Evolutionary conservation across 2,113 vertebrate species (phyloP).

Genomic region (Python bivittatus): DNA sequence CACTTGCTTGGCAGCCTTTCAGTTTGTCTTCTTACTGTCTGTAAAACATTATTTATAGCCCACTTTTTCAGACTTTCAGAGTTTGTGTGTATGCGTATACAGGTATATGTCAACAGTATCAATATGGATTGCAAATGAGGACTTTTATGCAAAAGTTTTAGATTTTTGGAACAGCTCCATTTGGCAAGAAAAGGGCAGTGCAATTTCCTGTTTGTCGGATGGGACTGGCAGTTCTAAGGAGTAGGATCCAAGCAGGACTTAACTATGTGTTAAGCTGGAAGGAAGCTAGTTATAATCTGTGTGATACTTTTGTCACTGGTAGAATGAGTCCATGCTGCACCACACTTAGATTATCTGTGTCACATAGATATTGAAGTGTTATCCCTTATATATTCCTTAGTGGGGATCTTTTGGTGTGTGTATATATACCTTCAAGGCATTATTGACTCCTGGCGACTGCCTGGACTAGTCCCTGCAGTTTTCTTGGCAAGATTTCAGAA

Average conservation of each 20-base stretch:
- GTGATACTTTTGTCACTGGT: not conserved
- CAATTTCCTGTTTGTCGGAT: not conserved
- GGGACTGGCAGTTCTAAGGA: not conserved
- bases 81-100: not conserved
- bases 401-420: too few species aligned
- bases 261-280: not conserved
- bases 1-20: not conserved
- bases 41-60: not conserved
- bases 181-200: not conserved
- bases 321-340: too few species aligned
- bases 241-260: not conserved
- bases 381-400: too few species aligned
- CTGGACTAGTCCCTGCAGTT: too few species aligned
- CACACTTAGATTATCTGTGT: too few species aligned
- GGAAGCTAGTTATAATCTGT: not conserved
- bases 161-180: not conserved
- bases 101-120: conserved; percentile 18
- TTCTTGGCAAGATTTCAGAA: too few species aligned
- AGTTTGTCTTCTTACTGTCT: not conserved
- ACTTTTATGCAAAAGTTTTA: not conserved
- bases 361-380: too few species aligned
- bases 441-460: too few species aligned
- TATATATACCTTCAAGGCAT: too few species aligned
- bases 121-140: conserved; percentile 32
- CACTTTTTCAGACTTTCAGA: not conserved